phyloP scores from a whole-genome alignment of 1,140 invertebrate species.

The Hermatobates lingyangjiaoensis region DNA sequence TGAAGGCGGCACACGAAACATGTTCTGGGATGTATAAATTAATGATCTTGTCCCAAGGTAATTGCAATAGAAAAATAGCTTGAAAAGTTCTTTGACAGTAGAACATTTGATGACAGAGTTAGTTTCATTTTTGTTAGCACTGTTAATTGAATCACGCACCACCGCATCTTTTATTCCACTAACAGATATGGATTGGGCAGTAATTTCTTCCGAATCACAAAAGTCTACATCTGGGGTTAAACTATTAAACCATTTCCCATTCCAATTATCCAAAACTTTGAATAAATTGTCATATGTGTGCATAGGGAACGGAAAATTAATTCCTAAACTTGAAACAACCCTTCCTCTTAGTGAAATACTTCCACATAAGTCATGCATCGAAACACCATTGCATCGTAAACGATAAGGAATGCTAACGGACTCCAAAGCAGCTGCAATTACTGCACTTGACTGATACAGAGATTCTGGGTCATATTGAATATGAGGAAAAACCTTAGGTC shows the following conservation, averaged over 20 bases:
- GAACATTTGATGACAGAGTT: background rate
- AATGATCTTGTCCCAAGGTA: background rate
- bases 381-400: background rate
- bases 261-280: background rate
- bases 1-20: background rate
- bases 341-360: background rate
- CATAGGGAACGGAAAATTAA: background rate
- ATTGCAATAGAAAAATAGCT: background rate
- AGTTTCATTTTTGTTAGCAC: background rate
- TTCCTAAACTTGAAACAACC: background rate
- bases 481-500: background rate
- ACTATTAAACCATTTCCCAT: background rate
- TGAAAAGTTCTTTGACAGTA: background rate
- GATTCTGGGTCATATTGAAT: background rate
- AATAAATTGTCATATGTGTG: background rate
- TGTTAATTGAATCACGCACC: background rate
- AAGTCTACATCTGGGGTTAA: background rate
- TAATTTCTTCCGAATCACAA: background rate
- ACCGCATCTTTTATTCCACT: background rate
- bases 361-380: background rate
- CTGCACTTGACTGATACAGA: constrained; percentile 4
- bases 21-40: background rate
- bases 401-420: constrained; percentile 5
- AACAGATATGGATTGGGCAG: background rate
- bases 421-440: constrained; percentile 1